Conservation (phyloP, 2,797 vertebrate genomes). For the Esox lucius region DNA sequence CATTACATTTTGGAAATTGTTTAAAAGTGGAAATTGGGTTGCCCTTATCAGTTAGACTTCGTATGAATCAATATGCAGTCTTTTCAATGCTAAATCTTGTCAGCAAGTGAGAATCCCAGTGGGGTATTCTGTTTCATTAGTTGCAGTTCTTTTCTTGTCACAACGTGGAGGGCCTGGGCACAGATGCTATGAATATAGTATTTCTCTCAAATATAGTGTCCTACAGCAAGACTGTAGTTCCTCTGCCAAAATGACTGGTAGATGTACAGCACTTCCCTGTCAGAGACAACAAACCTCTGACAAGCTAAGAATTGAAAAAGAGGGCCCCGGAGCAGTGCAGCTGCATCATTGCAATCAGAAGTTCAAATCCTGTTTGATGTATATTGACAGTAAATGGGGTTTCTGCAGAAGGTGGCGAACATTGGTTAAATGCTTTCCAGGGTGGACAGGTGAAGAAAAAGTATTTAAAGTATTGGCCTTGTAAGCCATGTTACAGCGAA, state of each 20-base stretch:
- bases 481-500: too few species aligned
- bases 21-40: not conserved
- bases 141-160: not conserved
- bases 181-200: not conserved
- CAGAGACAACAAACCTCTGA: not conserved
- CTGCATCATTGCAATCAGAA: not conserved
- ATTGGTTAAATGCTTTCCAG: too few species aligned
- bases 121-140: not conserved
- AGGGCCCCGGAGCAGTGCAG: not conserved
- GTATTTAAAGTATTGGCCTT: too few species aligned
- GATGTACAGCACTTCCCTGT: not conserved
- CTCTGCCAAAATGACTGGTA: slow-evolving; percentile 1
- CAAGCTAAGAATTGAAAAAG: not conserved
- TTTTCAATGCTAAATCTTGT: not conserved
- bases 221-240: not conserved
- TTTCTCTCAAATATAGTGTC: not conserved
- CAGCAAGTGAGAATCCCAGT: not conserved
- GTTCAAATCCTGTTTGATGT: not conserved
- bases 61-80: not conserved
- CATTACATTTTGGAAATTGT: not conserved
- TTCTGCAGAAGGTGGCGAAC: too few species aligned
- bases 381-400: too few species aligned
- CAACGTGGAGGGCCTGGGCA: not conserved
- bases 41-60: not conserved
- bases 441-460: too few species aligned